Percentiles rank a stretch among this genome's conserved stretches.
phyloP scores from a whole-genome alignment of 1,140 invertebrate genomes.

The Bacillus rossius region DNA sequence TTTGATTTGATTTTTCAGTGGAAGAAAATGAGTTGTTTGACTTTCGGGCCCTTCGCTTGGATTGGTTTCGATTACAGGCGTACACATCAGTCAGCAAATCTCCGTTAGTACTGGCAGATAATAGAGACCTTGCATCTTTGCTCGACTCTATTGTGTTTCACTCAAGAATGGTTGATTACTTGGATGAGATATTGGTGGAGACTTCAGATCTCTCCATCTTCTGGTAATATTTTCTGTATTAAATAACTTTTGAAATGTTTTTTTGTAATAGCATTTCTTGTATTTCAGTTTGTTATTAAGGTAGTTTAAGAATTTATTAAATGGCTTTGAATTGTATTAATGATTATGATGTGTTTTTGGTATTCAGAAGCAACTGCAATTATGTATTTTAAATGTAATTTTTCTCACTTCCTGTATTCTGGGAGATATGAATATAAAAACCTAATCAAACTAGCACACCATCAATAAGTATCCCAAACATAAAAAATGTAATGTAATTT shows the following conservation, averaged over 20 bases:
- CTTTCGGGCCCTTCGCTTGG: conserved; percentile 88
- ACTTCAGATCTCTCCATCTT: conserved; percentile 96
- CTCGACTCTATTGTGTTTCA: conserved; percentile 97
- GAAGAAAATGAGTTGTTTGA: conserved; percentile 96
- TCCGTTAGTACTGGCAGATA: conserved; percentile 75
- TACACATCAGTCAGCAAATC: conserved; percentile 86
- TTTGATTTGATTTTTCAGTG: conserved; percentile 48
- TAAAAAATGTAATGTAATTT: too few species aligned
- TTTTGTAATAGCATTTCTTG: background rate
- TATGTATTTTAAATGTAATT: too few species aligned
- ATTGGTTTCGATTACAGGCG: conserved; percentile 97
- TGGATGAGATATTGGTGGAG: conserved; percentile 96
- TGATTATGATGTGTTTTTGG: too few species aligned
- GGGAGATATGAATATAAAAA: too few species aligned
- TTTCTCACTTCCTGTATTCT: too few species aligned
- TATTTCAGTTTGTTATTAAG: background rate
- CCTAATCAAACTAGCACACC: too few species aligned
- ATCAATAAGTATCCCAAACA: too few species aligned
- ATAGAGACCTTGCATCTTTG: conserved; percentile 80
- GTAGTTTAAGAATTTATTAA: too few species aligned
- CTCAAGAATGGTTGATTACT: conserved; percentile 96
- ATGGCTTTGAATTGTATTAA: too few species aligned
- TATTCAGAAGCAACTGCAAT: too few species aligned
- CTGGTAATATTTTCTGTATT: conserved; percentile 48
- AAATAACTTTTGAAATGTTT: background rate